Conservation (phyloP, 1,140 invertebrate species). For the Ctenoplectra terminalis region DNA sequence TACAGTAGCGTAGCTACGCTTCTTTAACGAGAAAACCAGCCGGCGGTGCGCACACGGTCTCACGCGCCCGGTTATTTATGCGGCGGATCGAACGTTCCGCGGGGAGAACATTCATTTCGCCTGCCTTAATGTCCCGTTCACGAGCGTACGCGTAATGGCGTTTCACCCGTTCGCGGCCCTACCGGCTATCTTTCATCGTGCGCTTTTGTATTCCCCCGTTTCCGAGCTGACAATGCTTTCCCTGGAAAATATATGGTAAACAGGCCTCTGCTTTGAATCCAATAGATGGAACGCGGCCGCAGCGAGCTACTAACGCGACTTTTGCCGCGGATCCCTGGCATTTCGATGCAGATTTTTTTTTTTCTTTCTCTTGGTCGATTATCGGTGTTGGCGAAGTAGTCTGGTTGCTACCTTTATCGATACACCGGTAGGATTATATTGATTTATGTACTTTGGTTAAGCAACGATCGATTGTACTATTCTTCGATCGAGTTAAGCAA, state of each 20-base stretch:
- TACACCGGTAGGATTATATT: neutral
- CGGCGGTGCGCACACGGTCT: neutral
- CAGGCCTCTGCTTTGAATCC: constrained; percentile 34
- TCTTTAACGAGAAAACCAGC: constrained; percentile 36
- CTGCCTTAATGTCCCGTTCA: constrained; percentile 33
- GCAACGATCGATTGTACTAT: neutral
- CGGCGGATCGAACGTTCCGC: constrained; percentile 27
- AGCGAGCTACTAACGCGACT: neutral
- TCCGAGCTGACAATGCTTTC: constrained; percentile 46
- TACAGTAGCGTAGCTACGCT: constrained; percentile 52
- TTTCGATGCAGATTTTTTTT: neutral
- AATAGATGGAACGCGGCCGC: constrained; percentile 30
- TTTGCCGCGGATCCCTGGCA: neutral
- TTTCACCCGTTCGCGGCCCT: constrained; percentile 18
- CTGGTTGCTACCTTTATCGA: neutral
- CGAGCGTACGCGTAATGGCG: constrained; percentile 34
- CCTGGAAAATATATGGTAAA: constrained; percentile 48
- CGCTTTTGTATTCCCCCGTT: constrained; percentile 50
- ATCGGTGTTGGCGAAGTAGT: neutral
- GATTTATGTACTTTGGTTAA: neutral
- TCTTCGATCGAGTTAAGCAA: neutral
- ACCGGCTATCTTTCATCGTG: constrained; percentile 50
- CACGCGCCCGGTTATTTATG: constrained; percentile 28
- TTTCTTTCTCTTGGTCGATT: too few relatives aligned
- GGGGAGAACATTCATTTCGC: constrained; percentile 36